phyloP scores from a whole-genome alignment of 2,888 invertebrate species.

The Leucoma salicis region DNA sequence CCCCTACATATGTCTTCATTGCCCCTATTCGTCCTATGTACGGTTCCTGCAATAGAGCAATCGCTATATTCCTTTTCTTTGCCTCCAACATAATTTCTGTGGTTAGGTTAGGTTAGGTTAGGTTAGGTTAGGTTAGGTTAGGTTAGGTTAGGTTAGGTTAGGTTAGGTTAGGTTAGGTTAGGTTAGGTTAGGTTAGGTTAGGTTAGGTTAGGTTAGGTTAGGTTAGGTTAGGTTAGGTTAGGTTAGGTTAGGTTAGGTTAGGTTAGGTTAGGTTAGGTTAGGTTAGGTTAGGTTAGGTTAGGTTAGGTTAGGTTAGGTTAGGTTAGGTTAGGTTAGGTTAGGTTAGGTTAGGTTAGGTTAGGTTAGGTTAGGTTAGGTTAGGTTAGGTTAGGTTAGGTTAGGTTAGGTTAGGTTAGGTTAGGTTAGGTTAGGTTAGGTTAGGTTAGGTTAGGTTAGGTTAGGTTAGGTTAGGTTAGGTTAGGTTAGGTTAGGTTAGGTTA shows the following conservation, averaged over 20 bases:
- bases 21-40: too few relatives aligned
- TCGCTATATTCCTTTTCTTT: too few relatives aligned
- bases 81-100: too few relatives aligned
- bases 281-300: slow-evolving; percentile 6
- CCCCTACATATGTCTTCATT: too few relatives aligned
- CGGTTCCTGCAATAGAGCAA: too few relatives aligned
- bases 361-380: slow-evolving; percentile 1
- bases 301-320: slow-evolving; percentile 7
- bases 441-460: slow-evolving; percentile 1
- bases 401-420: slow-evolving; percentile 6
- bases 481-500: slow-evolving; percentile 16
- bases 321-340: slow-evolving; percentile 6
- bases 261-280: slow-evolving; percentile 8
- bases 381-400: slow-evolving; percentile 3
- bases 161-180: slow-evolving; percentile 7
- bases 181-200: slow-evolving; percentile 7
- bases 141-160: slow-evolving; percentile 6
- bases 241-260: slow-evolving; percentile 12
- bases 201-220: slow-evolving; percentile 7
- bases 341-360: slow-evolving; percentile 7
- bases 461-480: slow-evolving; percentile 12
- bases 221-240: slow-evolving; percentile 11
- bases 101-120: slow-evolving; percentile 5
- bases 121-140: slow-evolving; percentile 7
- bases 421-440: slow-evolving; percentile 7